These are phyloP conservation scores for Eurosta solidaginis DNA, from an alignment of 1,140 invertebrate genomes.

Conservation along the genomic window DNA sequence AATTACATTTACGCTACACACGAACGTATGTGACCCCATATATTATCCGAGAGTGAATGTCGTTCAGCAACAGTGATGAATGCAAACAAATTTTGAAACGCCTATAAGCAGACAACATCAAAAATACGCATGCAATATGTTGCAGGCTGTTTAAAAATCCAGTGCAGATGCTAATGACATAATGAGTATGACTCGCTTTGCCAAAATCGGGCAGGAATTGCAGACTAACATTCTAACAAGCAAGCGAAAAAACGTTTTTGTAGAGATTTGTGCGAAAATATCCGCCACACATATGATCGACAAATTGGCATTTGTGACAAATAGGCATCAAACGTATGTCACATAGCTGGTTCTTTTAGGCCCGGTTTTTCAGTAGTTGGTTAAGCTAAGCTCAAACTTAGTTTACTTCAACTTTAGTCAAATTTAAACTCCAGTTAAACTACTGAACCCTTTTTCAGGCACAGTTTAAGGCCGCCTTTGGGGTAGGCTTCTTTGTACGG, in stretches of 20 bases:
- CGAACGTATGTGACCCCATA: background rate
- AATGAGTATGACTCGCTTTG: slow-evolving; percentile 6
- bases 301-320: too few species aligned
- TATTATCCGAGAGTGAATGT: background rate
- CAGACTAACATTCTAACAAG: background rate
- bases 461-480: too few species aligned
- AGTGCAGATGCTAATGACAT: slow-evolving; percentile 13
- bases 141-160: background rate
- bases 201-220: background rate
- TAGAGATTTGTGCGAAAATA: too few species aligned
- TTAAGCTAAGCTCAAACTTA: too few species aligned
- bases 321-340: too few species aligned
- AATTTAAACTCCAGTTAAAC: too few species aligned
- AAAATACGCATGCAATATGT: background rate
- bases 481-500: too few species aligned
- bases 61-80: background rate
- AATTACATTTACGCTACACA: background rate
- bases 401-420: too few species aligned
- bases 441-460: too few species aligned
- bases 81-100: slow-evolving; percentile 6
- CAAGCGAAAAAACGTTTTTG: background rate
- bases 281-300: too few species aligned
- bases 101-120: slow-evolving; percentile 4
- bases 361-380: too few species aligned
- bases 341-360: too few species aligned